A percentile compares a stretch with the other conserved stretches of the same genome.
phyloP scores from a whole-genome alignment of 1,140 invertebrate genomes.

The Bombus balteatus region DNA sequence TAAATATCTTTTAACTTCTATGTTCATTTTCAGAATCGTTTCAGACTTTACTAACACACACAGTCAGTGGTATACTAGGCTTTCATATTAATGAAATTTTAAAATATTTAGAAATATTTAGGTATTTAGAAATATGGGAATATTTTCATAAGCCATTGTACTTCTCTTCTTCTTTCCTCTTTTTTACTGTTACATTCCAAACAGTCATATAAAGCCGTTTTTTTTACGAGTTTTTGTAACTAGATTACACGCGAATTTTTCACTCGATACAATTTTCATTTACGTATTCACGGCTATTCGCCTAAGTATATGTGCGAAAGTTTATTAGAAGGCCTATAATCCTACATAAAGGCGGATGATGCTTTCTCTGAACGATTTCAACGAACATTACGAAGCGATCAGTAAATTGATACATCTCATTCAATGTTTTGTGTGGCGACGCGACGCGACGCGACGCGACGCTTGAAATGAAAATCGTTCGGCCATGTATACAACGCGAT shows the following conservation, averaged over 20 bases:
- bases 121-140: background rate
- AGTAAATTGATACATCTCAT: background rate
- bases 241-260: background rate
- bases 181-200: background rate
- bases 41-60: too few species aligned
- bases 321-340: slow-evolving; percentile 68
- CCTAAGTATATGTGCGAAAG: slow-evolving; percentile 54
- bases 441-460: slow-evolving; percentile 16
- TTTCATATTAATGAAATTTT: too few species aligned
- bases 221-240: background rate
- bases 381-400: slow-evolving; percentile 10
- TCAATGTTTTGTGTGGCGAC: background rate
- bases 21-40: too few species aligned
- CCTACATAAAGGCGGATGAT: slow-evolving; percentile 64
- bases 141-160: too few species aligned
- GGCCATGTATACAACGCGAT: background rate
- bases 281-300: background rate
- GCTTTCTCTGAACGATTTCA: slow-evolving; percentile 64
- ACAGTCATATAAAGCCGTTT: too few species aligned
- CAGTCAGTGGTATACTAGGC: too few species aligned
- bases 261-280: slow-evolving; percentile 22
- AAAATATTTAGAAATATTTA: too few species aligned
- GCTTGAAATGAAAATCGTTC: slow-evolving; percentile 2
- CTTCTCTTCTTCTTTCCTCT: background rate
- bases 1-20: too few species aligned